These are phyloP conservation scores for Pachypeltis micranthus DNA, from an alignment of 1,140 invertebrate species.

Conservation along the genomic window DNA sequence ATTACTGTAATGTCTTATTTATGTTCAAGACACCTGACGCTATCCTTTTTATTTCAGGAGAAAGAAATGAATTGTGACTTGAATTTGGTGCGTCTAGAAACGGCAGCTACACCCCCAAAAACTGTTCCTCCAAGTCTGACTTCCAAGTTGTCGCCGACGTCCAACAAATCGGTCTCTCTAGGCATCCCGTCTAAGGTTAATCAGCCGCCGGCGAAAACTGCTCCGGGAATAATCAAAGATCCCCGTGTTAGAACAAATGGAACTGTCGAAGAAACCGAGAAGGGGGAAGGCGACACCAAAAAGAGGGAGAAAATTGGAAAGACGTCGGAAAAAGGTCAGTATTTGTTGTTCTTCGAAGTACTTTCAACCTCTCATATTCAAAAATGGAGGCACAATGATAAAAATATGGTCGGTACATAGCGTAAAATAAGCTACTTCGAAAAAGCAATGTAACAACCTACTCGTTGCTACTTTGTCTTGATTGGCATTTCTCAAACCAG, in stretches of 20 bases:
- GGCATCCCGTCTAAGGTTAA: background rate
- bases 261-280: background rate
- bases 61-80: background rate
- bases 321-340: background rate
- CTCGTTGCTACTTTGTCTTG: no score
- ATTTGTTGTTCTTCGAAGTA: no score
- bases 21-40: no score
- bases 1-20: no score
- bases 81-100: background rate
- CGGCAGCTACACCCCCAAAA: background rate
- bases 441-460: no score
- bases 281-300: background rate
- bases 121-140: background rate
- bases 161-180: background rate
- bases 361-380: no score
- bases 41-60: background rate
- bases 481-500: no score
- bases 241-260: background rate
- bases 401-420: no score
- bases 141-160: background rate
- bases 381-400: no score
- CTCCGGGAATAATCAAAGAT: background rate
- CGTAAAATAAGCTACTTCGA: no score
- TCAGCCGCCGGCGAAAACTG: background rate
- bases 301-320: background rate